Percentiles rank a stretch among this genome's conserved stretches.
These are phyloP conservation scores for Calcarius ornatus DNA, from an alignment of 2,113 vertebrate species.

Conservation along the genomic window DNA sequence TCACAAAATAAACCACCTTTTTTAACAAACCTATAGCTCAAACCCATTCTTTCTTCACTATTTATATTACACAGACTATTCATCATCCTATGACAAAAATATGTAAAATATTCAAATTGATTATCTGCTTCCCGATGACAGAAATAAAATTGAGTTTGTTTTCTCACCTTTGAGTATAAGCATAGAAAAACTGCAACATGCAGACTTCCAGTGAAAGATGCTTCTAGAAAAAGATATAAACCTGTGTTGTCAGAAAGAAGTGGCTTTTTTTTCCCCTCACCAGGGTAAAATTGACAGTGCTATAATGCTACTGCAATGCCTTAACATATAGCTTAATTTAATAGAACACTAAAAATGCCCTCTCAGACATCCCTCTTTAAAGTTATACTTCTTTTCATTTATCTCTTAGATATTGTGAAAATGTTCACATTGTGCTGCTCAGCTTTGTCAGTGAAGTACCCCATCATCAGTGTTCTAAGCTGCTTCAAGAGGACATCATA, in stretches of 20 bases:
- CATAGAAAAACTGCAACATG: slow-evolving; percentile 99
- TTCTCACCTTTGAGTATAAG: slow-evolving; percentile 95
- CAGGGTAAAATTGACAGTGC: neutral
- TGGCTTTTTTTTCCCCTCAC: neutral
- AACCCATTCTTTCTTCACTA: neutral
- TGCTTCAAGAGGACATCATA: neutral
- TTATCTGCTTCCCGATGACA: neutral
- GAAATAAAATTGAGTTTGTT: neutral
- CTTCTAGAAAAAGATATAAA: slow-evolving; percentile 80
- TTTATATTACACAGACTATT: neutral
- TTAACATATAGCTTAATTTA: neutral
- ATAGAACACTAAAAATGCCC: neutral
- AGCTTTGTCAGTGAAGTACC: neutral
- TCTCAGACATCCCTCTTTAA: neutral
- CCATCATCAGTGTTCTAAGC: neutral
- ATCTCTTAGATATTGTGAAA: neutral
- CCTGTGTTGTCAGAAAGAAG: neutral
- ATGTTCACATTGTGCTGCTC: neutral
- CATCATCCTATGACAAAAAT: neutral
- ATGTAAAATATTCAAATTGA: neutral
- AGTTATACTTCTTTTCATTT: neutral
- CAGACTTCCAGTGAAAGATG: slow-evolving; percentile 97
- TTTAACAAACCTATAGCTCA: neutral
- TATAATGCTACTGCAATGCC: neutral
- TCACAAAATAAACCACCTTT: neutral